Evolutionary conservation across 2,797 vertebrate species (phyloP), one percentile per base, ranked within the genome.

Genomic region (Mormyrops attenuatus): DNA sequence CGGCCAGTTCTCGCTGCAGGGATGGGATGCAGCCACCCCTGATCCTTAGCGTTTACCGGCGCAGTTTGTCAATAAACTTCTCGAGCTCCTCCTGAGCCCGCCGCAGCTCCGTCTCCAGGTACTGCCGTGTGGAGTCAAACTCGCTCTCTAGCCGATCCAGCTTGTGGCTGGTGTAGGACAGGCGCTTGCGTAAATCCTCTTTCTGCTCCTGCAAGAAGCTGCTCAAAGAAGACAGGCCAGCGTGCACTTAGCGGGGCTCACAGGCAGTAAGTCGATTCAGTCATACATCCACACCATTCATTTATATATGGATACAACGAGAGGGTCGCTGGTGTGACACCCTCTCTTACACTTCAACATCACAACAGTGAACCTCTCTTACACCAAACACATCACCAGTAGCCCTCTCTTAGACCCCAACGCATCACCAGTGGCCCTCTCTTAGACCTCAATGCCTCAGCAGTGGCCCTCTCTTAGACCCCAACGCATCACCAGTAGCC

Each of bases 121-220:
- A 99, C 94, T 97, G 97, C 89, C 97, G 96, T 0, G 97, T 99
- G 90, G 98, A 98, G 93, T 98, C 97, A 44, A 98, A 99, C 94
- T 99, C 98, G 0, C 94, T 96, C 94, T 99, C 97, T 92, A 99
- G 97, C 96, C 97, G 97, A 95, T 99, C 98, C 95, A 99, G 96
- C 93, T 97, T 98, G 95, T 98, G 97, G 77, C 97, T 97, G 88
- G 97, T 98, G 94, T 97, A 98, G 0, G 97, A 97, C 88, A 99
- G 97, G 66, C 96, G 97, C 94, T 98, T 99, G 84, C 97, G 97
- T 92, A 99, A 96, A 94, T 99, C 98, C 82, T 98, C 98, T 94
- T 98, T 99, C 96, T 99, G 97, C 94, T 99, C 98, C 91, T 98
- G 97, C 94, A 97, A 93, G 90, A 97, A 97, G 93, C 98, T 99